Conservation (phyloP, 2,797 vertebrate genomes). For the Hydrophis major region DNA sequence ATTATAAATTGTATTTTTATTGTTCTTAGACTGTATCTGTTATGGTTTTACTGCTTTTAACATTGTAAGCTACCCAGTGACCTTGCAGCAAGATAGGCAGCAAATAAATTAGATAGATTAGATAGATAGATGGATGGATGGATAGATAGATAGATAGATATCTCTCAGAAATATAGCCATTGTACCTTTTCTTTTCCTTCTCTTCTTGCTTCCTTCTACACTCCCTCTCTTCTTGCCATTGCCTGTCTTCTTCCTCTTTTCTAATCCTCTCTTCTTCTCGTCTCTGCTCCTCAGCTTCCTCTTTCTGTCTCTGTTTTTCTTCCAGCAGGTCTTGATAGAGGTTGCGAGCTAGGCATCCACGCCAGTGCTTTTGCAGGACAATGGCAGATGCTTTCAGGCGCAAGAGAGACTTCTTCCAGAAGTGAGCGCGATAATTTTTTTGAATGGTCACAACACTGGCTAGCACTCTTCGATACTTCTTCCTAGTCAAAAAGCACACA, state of each 20-base stretch:
- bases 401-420: constrained; percentile 80
- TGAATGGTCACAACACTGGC: constrained; percentile 85
- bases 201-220: constrained; percentile 65
- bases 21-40: neutral
- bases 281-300: constrained; percentile 67
- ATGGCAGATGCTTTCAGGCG: constrained; percentile 76
- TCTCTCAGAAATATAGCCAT: neutral
- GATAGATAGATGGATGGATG: too few species aligned
- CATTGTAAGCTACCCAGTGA: neutral
- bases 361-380: constrained; percentile 84
- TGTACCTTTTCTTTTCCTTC: constrained; percentile 67
- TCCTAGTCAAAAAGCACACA: constrained; percentile 71
- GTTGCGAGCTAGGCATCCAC: constrained; percentile 78
- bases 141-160: neutral
- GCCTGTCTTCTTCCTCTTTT: constrained; percentile 65
- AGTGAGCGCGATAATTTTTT: constrained; percentile 87
- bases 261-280: constrained; percentile 69
- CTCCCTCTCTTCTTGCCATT: constrained; percentile 68
- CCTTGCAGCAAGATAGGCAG: neutral
- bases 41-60: neutral
- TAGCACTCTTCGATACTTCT: constrained; percentile 80
- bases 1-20: neutral
- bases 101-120: neutral
- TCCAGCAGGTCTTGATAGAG: constrained; percentile 75
- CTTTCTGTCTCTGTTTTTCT: constrained; percentile 71